Evolutionary conservation across 2,113 vertebrate species (phyloP).

Genomic region (Mesembrinibis cayennensis): DNA sequence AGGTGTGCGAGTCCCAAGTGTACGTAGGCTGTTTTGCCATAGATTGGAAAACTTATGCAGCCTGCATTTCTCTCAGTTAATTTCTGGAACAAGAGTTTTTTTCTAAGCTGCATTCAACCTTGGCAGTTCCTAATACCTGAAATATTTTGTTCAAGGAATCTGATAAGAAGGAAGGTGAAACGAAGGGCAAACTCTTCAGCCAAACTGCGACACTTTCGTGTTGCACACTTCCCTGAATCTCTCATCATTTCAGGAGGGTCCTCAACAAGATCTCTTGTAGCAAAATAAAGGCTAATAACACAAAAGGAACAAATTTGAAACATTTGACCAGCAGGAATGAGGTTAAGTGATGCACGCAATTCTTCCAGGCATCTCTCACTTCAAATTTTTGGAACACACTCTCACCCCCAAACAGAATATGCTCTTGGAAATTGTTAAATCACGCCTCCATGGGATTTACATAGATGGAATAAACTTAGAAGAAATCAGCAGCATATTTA

Average conservation of each 20-base stretch:
- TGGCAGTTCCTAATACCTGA: background rate
- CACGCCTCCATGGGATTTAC: background rate
- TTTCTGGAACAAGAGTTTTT: background rate
- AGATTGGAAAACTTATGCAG: background rate
- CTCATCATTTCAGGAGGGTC: background rate
- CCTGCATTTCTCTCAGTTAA: background rate
- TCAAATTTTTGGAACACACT: background rate
- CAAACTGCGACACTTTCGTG: background rate
- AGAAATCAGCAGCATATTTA: background rate
- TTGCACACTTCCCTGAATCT: background rate
- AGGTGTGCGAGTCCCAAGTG: background rate
- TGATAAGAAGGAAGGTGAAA: background rate
- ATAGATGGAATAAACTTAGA: background rate
- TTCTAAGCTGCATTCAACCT: background rate
- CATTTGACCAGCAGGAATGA: background rate
- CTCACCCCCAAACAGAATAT: background rate
- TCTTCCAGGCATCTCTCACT: background rate
- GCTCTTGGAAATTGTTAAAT: background rate
- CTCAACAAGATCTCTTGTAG: background rate
- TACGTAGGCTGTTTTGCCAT: background rate
- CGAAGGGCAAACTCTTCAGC: background rate
- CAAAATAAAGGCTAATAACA: background rate
- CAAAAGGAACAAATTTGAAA: background rate
- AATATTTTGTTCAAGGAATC: background rate
- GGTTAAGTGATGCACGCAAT: background rate